A percentile compares a stretch with the other conserved stretches of the same genome.
phyloP scores from a whole-genome alignment of 1,140 invertebrate species.

The Heliconius hermathena region DNA sequence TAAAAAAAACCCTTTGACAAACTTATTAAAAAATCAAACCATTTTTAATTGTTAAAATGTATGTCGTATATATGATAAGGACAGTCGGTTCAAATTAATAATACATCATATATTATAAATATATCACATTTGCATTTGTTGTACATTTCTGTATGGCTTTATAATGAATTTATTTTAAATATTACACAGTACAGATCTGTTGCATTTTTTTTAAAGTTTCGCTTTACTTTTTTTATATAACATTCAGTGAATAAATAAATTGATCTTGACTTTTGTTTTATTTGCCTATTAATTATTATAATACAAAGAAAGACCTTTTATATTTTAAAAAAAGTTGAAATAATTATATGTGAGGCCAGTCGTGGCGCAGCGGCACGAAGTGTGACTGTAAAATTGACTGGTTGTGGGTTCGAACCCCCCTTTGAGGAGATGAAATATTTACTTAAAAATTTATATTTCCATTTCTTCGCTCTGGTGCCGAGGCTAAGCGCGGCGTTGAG shows the following conservation, averaged over 20 bases:
- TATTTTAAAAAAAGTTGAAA: no score
- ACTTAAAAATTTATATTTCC: no score
- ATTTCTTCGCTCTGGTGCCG: no score
- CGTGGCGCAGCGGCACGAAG: no score
- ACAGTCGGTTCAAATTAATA: not conserved
- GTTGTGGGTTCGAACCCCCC: no score
- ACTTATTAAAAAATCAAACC: not conserved
- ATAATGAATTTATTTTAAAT: not conserved
- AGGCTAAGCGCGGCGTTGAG: no score
- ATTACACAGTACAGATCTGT: not conserved
- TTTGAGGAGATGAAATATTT: no score
- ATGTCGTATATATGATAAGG: not conserved
- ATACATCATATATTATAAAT: not conserved
- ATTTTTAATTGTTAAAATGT: no score
- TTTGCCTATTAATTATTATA: not conserved
- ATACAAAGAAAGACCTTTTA: no score
- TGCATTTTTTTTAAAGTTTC: not conserved
- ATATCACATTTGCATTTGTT: not conserved
- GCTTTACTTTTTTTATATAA: not conserved
- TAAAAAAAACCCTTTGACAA: not conserved
- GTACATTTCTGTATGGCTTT: not conserved
- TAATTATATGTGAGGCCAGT: no score
- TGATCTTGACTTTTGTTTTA: not conserved
- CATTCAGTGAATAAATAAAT: not conserved
- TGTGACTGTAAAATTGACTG: no score